Evolutionary conservation across 2,113 vertebrate species (phyloP), one percentile per base, ranked within the genome.

Genomic region (rabbit (Oryctolagus cuniculus)): DNA sequence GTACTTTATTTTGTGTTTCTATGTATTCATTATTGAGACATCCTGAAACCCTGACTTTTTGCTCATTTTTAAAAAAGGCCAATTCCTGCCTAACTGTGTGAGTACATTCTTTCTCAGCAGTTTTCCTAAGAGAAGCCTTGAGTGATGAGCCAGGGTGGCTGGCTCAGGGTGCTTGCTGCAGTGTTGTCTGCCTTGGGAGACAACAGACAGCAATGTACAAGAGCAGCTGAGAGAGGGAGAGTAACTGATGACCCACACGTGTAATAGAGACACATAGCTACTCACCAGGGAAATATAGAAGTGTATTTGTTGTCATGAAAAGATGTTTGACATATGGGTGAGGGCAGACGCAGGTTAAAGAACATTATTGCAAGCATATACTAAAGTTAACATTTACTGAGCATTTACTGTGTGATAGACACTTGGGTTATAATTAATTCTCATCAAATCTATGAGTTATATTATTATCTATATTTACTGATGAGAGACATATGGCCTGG

Each of bases 141-240:
- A 53, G 1, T 3, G 2, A 21, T 36, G 21, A 66, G 85, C 75
- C 21, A 11, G 9, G 44, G 5, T 6, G 25, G 31, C 5, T 1
- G 4, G 38, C n/a, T 21, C 7, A 0, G 61, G 10, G 0, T 21
- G 27, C 69, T 17, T 19, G 4, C 6, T 2, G 3, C 6, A 6
- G 27, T 29, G n/a, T 36, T 10, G 5, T 34, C 5, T 24, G 1
- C 63, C 44, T 34, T 0, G 34, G 80, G 61, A 75, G 13, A 21
- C 25, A 90, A 24, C 21, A 3, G 11, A 25, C 81, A 25, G 0
- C 29, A 2, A 4, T 29, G 29, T 19, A 3, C 24, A 90, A 55
- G 24, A 84, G 36, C 66, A 19, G 6, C 21, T 8, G 2, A 85
- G 36, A 72, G 44, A 25, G 6, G 0, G 29, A 53, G 93, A 3